Percentiles rank a stretch among this genome's conserved stretches.
phyloP scores from a whole-genome alignment of 2,888 invertebrate genomes.

The Cantharis lateralis region DNA sequence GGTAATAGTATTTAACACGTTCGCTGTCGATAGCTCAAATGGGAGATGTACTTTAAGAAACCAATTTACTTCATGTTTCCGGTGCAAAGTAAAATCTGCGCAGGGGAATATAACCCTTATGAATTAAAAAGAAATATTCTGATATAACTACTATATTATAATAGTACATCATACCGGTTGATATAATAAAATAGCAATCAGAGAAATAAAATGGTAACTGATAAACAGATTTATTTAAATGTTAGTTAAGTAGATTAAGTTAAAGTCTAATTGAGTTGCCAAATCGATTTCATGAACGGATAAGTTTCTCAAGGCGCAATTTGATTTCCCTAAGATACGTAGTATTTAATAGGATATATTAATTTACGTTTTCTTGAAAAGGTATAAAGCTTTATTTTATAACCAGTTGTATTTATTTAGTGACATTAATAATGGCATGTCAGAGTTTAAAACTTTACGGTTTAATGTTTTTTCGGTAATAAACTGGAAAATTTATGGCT shows the following conservation, averaged over 20 bases:
- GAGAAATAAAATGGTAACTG: neutral
- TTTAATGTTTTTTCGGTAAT: neutral
- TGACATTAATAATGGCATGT: neutral
- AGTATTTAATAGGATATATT: constrained; percentile 11
- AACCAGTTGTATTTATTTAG: neutral
- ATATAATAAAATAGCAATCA: constrained; percentile 6
- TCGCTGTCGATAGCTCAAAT: constrained; percentile 43
- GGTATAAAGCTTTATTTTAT: neutral
- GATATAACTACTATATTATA: constrained; percentile 4
- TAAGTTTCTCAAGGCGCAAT: constrained; percentile 19
- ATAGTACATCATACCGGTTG: constrained; percentile 3
- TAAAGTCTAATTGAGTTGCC: constrained; percentile 26
- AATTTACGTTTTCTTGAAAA: neutral
- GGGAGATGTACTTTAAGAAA: constrained; percentile 48
- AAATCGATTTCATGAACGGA: constrained; percentile 29
- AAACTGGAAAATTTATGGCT: neutral
- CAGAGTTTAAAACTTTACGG: neutral
- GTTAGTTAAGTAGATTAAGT: constrained; percentile 26
- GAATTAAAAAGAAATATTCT: constrained; percentile 37
- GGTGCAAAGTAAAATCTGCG: constrained; percentile 48
- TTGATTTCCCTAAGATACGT: constrained; percentile 23
- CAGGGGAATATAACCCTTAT: constrained; percentile 47
- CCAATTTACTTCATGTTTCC: constrained; percentile 49
- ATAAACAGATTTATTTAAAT: constrained; percentile 24
- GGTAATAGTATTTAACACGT: constrained; percentile 43